These are phyloP conservation scores for Rhopilema esculentum DNA, from an alignment of 30 jellyfish, hydroid and myxozoan species.

Conservation along the genomic window DNA sequence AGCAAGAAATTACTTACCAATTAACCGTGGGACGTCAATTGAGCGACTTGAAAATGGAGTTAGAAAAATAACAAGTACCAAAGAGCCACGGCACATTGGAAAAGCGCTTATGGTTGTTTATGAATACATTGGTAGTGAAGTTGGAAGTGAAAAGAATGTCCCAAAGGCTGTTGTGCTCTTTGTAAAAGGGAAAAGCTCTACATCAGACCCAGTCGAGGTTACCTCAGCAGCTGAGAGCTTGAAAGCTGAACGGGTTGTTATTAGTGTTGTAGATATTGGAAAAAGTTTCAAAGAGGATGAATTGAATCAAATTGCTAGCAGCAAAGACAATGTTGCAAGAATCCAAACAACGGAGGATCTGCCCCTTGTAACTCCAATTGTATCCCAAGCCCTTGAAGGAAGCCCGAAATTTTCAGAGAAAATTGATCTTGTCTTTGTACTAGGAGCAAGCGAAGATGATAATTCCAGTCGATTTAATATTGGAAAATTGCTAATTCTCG, in stretches of 20 bases:
- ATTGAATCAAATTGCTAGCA: conserved; percentile 19
- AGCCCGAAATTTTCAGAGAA: background rate
- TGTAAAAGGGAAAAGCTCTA: conserved; percentile 19
- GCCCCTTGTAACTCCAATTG: conserved; percentile 4
- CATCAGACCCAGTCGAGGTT: background rate
- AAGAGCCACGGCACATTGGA: conserved; percentile 20
- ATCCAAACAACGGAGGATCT: background rate
- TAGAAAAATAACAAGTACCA: background rate
- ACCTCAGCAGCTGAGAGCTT: conserved; percentile 13
- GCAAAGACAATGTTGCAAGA: conserved; percentile 4
- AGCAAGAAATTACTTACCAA: background rate
- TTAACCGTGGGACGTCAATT: conserved; percentile 14
- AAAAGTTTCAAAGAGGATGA: conserved; percentile 18
- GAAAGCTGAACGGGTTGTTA: conserved; percentile 3
- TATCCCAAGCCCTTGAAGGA: background rate
- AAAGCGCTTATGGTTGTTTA: conserved; percentile 3
- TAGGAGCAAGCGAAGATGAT: conserved; percentile 8
- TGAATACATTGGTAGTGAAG: background rate
- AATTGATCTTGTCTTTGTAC: conserved; percentile 41
- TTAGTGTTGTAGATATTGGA: conserved; percentile 68
- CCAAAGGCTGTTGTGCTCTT: conserved; percentile 37
- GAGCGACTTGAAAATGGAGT: background rate
- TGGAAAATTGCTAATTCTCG: background rate
- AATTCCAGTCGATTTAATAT: background rate
- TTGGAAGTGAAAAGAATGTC: background rate